Evolutionary conservation across 2,113 vertebrate genomes (phyloP), one percentile per base, ranked within the genome.

Genomic region (Ceyx melanurus): DNA sequence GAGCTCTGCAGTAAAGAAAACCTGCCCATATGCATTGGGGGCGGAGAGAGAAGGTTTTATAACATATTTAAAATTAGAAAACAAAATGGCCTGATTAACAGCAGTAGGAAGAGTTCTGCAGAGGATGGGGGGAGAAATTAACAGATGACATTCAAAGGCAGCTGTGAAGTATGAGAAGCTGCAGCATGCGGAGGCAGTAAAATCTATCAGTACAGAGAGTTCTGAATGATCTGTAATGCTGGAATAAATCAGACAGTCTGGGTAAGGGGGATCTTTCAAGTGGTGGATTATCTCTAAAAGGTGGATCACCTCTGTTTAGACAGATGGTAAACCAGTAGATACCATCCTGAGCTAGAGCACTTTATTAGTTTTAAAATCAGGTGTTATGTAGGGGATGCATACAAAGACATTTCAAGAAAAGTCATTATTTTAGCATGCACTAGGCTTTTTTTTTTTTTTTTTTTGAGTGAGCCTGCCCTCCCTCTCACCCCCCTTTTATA

Each of bases 51-150:
- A 95, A 94, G 91, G 91, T 96, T 97, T 97, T 94, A 94, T 97
- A 97, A 97, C 96, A 91, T 93, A 94, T 97, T 96, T 97, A 97
- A 97, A 97, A 96, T 96, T 96, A 96, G 96, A 96, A 96, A 95
- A 96, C 94, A 96, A 97, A 97, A 95, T 96, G 94, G 92, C 93
- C 93, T 97, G 93, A 94, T 97, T 96, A 96, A 96, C 96, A 96
- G 95, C 89, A 96, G 96, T 96, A 96, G 95, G 92, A 97, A 94
- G 92, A 94, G 75, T 94, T 95, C 90, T 97, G 89, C 91, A 96
- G 95, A 96, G 92, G 94, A 97, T 94, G 91, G 94, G 92, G 90
- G 88, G 95, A 95, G 85, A 94, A 97, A 96, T 96, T 95, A 97
- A 97, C 87, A 19, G 92, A 92, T 96, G 95, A 97, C 94, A 96